Percentiles rank a stretch among this genome's conserved stretches.
These are phyloP conservation scores for Tanytarsus gracilentus DNA, from an alignment of 2,888 invertebrate species.

Conservation along the genomic window DNA sequence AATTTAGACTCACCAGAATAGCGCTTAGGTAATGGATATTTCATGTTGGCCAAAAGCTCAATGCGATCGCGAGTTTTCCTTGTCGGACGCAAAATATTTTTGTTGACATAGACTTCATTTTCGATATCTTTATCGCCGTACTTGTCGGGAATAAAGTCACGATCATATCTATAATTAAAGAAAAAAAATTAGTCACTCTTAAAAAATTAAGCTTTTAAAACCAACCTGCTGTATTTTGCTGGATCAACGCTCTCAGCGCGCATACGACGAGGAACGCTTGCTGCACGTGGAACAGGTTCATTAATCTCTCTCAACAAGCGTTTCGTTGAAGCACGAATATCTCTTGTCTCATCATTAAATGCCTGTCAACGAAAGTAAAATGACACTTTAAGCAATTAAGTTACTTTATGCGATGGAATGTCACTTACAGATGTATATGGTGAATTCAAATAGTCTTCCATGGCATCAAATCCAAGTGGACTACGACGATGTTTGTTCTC, in stretches of 20 bases:
- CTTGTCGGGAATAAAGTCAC: constrained; percentile 39
- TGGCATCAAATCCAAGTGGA: constrained; percentile 52
- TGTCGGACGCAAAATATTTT: constrained; percentile 54
- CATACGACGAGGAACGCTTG: constrained; percentile 45
- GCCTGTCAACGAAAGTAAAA: constrained; percentile 46
- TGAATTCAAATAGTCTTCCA: constrained; percentile 71
- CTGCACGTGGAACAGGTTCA: constrained; percentile 62
- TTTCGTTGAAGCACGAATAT: constrained; percentile 69
- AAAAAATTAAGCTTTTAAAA: constrained; percentile 31
- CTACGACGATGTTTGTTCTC: constrained; percentile 54
- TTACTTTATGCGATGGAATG: constrained; percentile 6
- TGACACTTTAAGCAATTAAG: constrained; percentile 14
- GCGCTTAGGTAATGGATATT: constrained; percentile 60
- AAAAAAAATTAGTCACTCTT: constrained; percentile 28
- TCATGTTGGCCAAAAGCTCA: constrained; percentile 48
- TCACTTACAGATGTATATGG: neutral
- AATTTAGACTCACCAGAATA: constrained; percentile 61
- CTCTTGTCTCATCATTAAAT: constrained; percentile 73
- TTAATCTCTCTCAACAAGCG: constrained; percentile 65
- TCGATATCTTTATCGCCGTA: constrained; percentile 48
- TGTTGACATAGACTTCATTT: constrained; percentile 55
- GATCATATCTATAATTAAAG: constrained; percentile 30
- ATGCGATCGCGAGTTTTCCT: constrained; percentile 54
- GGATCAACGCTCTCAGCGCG: constrained; percentile 52
- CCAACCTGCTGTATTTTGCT: constrained; percentile 39